Conservation (phyloP, 2,888 invertebrate species). For the Parapristionchus giblindavisi region DNA sequence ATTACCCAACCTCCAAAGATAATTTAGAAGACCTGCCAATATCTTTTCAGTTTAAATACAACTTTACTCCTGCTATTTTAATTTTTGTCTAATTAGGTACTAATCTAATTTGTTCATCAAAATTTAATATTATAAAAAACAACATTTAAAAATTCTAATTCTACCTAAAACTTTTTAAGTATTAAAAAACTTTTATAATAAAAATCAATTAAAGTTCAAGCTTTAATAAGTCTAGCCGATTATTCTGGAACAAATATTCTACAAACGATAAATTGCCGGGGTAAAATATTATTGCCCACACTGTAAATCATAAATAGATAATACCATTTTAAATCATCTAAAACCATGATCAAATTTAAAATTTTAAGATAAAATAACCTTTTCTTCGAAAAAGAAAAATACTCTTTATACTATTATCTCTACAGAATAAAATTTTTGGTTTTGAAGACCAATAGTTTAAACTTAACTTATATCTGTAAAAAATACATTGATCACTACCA, state of each 20-base stretch:
- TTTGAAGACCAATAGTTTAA: constrained; percentile 65
- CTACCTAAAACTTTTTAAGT: constrained; percentile 49
- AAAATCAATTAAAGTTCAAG: constrained; percentile 60
- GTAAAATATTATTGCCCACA: constrained; percentile 58
- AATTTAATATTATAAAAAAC: constrained; percentile 53
- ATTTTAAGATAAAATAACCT: constrained; percentile 55
- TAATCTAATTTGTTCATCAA: constrained; percentile 58
- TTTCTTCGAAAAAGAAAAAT: constrained; percentile 59
- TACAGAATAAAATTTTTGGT: constrained; percentile 60
- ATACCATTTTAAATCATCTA: constrained; percentile 57
- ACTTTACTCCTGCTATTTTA: constrained; percentile 62
- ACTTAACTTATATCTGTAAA: constrained; percentile 62
- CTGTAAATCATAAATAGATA: constrained; percentile 61
- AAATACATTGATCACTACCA: constrained; percentile 58
- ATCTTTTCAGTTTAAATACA: constrained; percentile 63
- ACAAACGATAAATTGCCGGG: constrained; percentile 60
- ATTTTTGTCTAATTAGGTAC: constrained; percentile 60
- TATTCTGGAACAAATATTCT: constrained; percentile 63
- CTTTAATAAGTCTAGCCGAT: constrained; percentile 62
- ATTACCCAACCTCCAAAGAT: constrained; percentile 61
- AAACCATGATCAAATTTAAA: constrained; percentile 61
- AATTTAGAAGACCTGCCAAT: constrained; percentile 62
- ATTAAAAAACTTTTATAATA: constrained; percentile 44
- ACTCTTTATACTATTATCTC: constrained; percentile 61
- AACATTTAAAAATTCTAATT: constrained; percentile 47